Base-by-base conservation (phyloP, 2,888 invertebrate species). In the Idaea aversata region DNA sequence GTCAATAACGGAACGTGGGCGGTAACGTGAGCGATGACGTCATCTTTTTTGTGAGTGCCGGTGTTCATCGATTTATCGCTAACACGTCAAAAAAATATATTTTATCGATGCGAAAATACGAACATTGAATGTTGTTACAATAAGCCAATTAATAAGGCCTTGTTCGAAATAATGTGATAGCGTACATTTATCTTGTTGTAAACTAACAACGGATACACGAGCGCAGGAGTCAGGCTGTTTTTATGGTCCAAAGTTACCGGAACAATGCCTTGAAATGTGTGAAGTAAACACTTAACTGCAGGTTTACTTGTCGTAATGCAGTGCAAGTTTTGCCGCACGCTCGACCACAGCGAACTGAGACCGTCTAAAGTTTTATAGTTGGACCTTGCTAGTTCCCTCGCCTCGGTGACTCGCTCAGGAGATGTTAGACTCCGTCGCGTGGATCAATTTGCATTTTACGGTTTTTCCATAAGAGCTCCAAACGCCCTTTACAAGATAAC, bases 221-320 rank as follows among this genome's bases (percentile, higher is more conserved):
- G 72, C 75, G 79, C 67, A 64, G 77, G 80, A 86, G 85, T 80
- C 88, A 86, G 84, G 74, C 75, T 70, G 85, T 86, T 88, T 88
- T 88, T 88, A 88, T 86, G 84, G 80, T 76, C 78, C 65, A 81
- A 84, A 85, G 83, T 88, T 86, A 75, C 74, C 72, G 66, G 79
- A 80, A 84, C 83, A 85, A 82, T 82, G 84, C 83, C 88, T 88
- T 83, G 85, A 82, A 88, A 88, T 87, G 89, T 88, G 88, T 87
- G 85, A 87, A 88, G 86, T 88, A 88, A 91, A 91, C 90, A 90
- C 89, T 90, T 89, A 88, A 90, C 87, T 91, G 87, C 89, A 88
- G 88, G 87, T 89, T 89, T 84, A 83, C 86, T 88, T 86, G 84
- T 86, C 84, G 88, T 90, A 88, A 88, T 87, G 89, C 85, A 85